Conservation (phyloP, 2,113 vertebrate genomes). For the Brachionichthys hirsutus region DNA sequence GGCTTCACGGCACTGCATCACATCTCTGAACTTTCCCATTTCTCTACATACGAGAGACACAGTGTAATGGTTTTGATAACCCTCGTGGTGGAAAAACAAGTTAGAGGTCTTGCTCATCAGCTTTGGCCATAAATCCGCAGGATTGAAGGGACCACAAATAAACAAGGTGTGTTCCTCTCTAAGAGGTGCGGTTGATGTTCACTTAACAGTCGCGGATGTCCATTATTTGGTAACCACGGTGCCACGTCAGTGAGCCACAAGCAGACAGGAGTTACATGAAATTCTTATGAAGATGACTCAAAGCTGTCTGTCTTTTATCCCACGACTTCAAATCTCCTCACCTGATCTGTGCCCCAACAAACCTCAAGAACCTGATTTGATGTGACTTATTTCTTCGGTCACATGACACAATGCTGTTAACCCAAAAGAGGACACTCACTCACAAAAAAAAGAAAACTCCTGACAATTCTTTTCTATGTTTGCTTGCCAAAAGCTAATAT, state of each 20-base stretch:
- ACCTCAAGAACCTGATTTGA: neutral
- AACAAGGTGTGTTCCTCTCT: too few relatives aligned
- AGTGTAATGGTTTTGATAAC: too few relatives aligned
- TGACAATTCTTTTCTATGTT: constrained; percentile 25
- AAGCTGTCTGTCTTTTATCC: too few relatives aligned
- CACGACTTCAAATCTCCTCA: neutral
- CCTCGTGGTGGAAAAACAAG: too few relatives aligned
- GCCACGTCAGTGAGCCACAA: neutral
- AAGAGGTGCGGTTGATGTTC: neutral
- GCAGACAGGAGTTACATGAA: neutral
- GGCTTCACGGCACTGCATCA: too few relatives aligned
- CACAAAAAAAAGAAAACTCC: constrained; percentile 8
- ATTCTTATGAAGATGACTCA: too few relatives aligned
- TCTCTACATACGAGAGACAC: too few relatives aligned
- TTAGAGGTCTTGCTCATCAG: too few relatives aligned
- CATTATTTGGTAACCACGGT: neutral
- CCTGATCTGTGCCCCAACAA: neutral
- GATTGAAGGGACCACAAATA: too few relatives aligned
- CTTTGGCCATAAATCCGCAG: too few relatives aligned
- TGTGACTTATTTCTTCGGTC: constrained; percentile 17
- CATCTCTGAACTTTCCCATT: too few relatives aligned
- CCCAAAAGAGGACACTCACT: neutral
- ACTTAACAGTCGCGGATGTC: neutral
- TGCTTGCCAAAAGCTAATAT: constrained; percentile 2
- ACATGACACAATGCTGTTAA: neutral